phyloP scores from a whole-genome alignment of 35 echinoderm and acorn worm genomes.

The Patiria miniata region DNA sequence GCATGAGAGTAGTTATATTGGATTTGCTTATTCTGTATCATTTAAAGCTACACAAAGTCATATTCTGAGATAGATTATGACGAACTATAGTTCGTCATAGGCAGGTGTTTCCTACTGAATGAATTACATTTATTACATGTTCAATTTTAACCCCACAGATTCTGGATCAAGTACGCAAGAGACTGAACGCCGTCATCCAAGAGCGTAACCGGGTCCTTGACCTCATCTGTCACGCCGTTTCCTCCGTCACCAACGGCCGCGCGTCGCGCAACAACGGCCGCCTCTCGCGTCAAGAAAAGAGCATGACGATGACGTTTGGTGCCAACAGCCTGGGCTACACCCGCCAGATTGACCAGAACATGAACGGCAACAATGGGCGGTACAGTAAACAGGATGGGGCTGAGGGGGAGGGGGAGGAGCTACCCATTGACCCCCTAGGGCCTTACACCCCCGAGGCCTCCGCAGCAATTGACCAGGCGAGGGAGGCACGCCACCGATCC shows the following conservation, averaged over 20 bases:
- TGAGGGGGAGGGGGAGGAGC: constrained; percentile 35
- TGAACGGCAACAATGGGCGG: constrained; percentile 21
- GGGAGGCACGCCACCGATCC: constrained; percentile 81
- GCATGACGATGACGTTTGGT: constrained; percentile 74
- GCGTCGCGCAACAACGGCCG: constrained; percentile 79
- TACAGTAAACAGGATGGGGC: constrained; percentile 31
- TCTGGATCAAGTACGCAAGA: constrained; percentile 77
- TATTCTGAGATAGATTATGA: too few relatives aligned
- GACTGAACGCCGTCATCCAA: constrained; percentile 93
- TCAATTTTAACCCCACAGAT: constrained; percentile 47
- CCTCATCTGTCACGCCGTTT: constrained; percentile 95
- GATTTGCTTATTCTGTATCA: too few relatives aligned
- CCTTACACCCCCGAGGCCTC: constrained; percentile 93
- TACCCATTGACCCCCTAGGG: constrained; percentile 79
- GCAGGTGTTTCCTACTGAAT: too few relatives aligned
- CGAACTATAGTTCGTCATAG: too few relatives aligned
- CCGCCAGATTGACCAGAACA: constrained; percentile 76
- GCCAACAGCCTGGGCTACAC: constrained; percentile 91
- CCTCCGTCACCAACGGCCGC: constrained; percentile 85
- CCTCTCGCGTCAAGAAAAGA: constrained; percentile 64
- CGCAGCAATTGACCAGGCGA: constrained; percentile 85
- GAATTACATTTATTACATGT: neutral
- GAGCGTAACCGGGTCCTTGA: constrained; percentile 95
- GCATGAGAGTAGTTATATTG: too few relatives aligned
- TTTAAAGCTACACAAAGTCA: too few relatives aligned